A percentile compares a stretch with the other conserved stretches of the same genome.
Conservation (phyloP, 2,113 vertebrate genomes). For the Hylia prasina region DNA sequence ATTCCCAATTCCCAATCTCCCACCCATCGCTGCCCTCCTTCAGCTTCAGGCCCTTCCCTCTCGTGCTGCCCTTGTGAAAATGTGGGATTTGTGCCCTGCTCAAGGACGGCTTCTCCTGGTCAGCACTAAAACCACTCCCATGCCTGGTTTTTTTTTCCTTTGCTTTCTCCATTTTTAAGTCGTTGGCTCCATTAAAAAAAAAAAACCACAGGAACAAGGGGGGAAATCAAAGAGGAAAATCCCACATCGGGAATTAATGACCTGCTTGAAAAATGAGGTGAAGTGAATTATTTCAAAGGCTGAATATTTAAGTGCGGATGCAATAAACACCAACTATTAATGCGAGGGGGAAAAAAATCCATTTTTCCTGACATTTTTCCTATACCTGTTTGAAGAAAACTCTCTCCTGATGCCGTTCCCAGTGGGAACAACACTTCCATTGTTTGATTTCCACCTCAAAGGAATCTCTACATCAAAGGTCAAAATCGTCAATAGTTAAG, state of each 20-base stretch:
- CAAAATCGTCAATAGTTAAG: not conserved
- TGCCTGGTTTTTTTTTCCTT: not conserved
- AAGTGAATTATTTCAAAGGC: not conserved
- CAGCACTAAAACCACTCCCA: not conserved
- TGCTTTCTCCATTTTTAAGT: not conserved
- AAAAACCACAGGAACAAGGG: rapidly evolving
- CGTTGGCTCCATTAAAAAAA: not conserved
- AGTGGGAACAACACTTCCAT: not conserved
- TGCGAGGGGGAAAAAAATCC: not conserved
- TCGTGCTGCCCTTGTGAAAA: not conserved
- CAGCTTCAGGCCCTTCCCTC: not conserved
- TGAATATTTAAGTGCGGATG: not conserved
- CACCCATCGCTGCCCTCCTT: not conserved
- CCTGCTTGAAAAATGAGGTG: not conserved
- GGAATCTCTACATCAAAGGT: not conserved
- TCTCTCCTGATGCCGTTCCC: not conserved
- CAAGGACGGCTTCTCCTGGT: rapidly evolving
- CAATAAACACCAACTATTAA: not conserved
- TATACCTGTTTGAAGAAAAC: not conserved
- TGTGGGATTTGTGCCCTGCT: not conserved
- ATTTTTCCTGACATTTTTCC: not conserved
- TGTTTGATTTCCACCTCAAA: conserved; percentile 31
- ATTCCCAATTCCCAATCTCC: not conserved
- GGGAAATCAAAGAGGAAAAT: not conserved
- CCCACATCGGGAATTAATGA: not conserved